phyloP scores from a whole-genome alignment of 2,888 invertebrate genomes.

The Melolontha melolontha region DNA sequence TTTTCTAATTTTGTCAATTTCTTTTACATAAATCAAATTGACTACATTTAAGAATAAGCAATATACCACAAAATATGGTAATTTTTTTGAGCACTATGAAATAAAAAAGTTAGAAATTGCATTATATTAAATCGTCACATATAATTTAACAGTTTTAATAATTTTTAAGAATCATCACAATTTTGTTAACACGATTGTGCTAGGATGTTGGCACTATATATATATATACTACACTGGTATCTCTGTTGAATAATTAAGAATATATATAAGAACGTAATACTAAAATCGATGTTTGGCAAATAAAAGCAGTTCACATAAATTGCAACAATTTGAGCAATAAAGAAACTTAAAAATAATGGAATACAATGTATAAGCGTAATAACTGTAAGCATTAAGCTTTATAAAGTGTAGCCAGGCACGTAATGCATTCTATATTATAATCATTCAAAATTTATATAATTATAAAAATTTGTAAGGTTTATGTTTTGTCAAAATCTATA shows the following conservation, averaged over 20 bases:
- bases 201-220: too few relatives aligned
- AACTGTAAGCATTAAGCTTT: conserved; percentile 35
- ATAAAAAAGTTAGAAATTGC: not conserved
- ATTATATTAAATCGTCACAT: not conserved
- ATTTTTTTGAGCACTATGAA: too few relatives aligned
- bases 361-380: conserved; percentile 39
- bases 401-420: conserved; percentile 5
- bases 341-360: conserved; percentile 37
- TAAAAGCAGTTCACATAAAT: conserved; percentile 19
- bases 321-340: conserved; percentile 36
- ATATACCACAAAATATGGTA: not conserved
- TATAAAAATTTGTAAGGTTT: too few relatives aligned
- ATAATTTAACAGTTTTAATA: conserved; percentile 3
- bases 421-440: too few relatives aligned
- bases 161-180: too few relatives aligned
- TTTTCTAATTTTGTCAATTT: not conserved
- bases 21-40: not conserved
- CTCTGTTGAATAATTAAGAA: too few relatives aligned
- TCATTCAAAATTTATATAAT: too few relatives aligned
- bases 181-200: too few relatives aligned
- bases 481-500: too few relatives aligned
- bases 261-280: too few relatives aligned
- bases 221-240: too few relatives aligned
- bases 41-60: not conserved
- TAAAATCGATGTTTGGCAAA: not conserved